Conservation (phyloP, 2,113 vertebrate genomes). For the Bubo scandiacus region DNA sequence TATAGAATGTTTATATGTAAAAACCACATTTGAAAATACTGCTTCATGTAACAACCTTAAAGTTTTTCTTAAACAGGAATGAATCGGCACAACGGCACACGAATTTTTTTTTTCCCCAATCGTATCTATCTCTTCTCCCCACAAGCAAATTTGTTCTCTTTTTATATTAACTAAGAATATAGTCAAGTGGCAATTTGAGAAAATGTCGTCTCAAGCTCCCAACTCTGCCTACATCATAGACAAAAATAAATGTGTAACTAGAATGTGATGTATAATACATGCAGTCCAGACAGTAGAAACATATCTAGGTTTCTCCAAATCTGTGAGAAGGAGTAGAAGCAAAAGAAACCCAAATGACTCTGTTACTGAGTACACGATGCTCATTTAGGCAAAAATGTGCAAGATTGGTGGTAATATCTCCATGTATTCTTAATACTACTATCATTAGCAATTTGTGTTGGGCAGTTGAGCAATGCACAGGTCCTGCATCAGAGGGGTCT, state of each 20-base stretch:
- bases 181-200: neutral
- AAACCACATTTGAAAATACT: neutral
- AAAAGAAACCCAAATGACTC: neutral
- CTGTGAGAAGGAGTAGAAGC: neutral
- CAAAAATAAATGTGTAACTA: constrained; percentile 38
- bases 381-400: neutral
- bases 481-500: neutral
- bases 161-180: neutral
- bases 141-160: neutral
- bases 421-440: neutral
- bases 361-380: neutral
- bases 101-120: rapidly evolving
- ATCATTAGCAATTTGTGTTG: neutral
- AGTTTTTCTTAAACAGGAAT: neutral
- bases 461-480: neutral
- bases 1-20: neutral
- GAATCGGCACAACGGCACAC: neutral
- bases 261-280: neutral
- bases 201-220: neutral
- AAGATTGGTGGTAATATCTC: neutral
- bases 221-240: neutral
- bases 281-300: neutral
- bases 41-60: neutral
- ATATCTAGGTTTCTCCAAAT: neutral
- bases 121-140: neutral